Base-by-base conservation (phyloP, 2,113 vertebrate genomes). In the Rhinopomastus cyanomelas region DNA sequence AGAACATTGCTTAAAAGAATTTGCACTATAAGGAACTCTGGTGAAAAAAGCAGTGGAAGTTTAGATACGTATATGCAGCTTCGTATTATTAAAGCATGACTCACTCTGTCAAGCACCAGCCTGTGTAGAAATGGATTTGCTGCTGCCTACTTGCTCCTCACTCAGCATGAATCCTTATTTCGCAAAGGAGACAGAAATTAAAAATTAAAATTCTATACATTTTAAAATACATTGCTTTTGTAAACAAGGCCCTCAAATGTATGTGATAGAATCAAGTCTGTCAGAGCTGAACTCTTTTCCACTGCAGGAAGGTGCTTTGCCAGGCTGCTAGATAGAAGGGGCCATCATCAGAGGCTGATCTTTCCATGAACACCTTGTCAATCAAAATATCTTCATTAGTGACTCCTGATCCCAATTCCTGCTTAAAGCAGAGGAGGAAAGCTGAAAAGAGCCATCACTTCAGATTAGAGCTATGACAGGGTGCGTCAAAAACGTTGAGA, bases 61-160 rank as follows among this genome's bases (percentile, higher is more conserved):
- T 51, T 39, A 74, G 34, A 66, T 78, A 91, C 87, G 89, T 81
- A 32, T 19, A 85, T 67, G 71, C 79, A 91, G 88, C 66, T 81
- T 22, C 48, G 48, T 84, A 81, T 66, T 77, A 62, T 94, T 77
- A 71, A 90, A 87, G 85, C 4, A 53, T 93, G 92, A 94, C 82
- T 95, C 92, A 94, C 90, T 52, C 85, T 78, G 66, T 55, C 85
- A 89, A 71, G 90, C 62, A 89, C 30, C 90, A 88, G 81, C 78
- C 90, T 81, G 79, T 9, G 15, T 17, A 79, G 88, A n/a, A 59
- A 72, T 87, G 66, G 88, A 93, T 75, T 78, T 87, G 90, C 82
- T 89, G 82, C 86, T 93, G 94, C 92, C 89, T 95, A 29, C 86
- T 72, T 91, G 81, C 57, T 78, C 82, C 79, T 91, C 61, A 46